A percentile compares a stretch with the other conserved stretches of the same genome.
phyloP scores from a whole-genome alignment of 2,797 vertebrate genomes.

The Sphaeramia orbicularis region DNA sequence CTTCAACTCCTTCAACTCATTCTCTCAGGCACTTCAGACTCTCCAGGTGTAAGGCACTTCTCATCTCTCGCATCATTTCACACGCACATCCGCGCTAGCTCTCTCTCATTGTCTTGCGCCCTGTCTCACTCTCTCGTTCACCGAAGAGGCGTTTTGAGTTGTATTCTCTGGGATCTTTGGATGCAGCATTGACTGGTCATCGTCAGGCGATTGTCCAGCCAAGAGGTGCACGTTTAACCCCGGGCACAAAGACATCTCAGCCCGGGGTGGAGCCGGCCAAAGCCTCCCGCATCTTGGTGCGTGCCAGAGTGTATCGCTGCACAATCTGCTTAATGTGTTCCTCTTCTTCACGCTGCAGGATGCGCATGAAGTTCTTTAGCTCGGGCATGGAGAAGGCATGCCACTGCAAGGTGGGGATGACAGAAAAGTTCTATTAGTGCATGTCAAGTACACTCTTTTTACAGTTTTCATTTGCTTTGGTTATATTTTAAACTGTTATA shows the following conservation, averaged over 20 bases:
- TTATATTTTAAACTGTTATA: too few relatives aligned
- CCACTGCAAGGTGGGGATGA: constrained; percentile 84
- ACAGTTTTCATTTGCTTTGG: too few relatives aligned
- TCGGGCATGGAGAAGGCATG: constrained; percentile 95
- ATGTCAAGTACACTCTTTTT: neutral
- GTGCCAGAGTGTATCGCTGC: constrained; percentile 89
- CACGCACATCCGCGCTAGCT: constrained; percentile 81
- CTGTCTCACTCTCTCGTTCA: constrained; percentile 78
- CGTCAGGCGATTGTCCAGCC: constrained; percentile 59
- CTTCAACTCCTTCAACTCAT: constrained; percentile 74
- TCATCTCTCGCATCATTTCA: constrained; percentile 79
- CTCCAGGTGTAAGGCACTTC: constrained; percentile 86
- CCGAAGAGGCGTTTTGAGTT: constrained; percentile 70
- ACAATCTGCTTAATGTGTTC: constrained; percentile 91
- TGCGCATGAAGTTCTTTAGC: constrained; percentile 93
- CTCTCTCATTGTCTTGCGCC: constrained; percentile 74
- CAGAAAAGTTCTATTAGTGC: neutral
- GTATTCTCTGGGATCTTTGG: constrained; percentile 75
- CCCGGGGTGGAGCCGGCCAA: constrained; percentile 87
- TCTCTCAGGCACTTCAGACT: constrained; percentile 84
- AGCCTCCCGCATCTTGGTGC: constrained; percentile 90
- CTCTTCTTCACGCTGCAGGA: constrained; percentile 94
- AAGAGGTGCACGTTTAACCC: constrained; percentile 56
- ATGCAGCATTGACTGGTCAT: constrained; percentile 67
- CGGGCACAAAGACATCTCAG: constrained; percentile 73